These are phyloP conservation scores for Lithophane socia DNA, from an alignment of 2,888 invertebrate species.

Conservation along the genomic window DNA sequence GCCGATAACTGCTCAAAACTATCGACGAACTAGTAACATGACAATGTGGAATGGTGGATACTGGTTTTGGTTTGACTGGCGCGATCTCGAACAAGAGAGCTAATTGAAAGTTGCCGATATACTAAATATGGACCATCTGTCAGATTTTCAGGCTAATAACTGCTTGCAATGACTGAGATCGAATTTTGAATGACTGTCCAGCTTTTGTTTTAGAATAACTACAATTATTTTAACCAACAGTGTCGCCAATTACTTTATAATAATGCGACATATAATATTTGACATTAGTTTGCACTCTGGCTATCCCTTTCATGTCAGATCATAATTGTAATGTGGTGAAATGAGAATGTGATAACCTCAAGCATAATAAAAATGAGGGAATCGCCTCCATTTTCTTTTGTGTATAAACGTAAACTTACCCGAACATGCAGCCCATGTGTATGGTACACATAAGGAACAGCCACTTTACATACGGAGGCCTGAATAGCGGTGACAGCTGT, in stretches of 20 bases:
- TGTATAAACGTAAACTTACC: constrained; percentile 67
- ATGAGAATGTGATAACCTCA: neutral
- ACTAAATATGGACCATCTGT: neutral
- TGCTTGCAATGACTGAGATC: neutral
- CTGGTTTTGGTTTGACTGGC: neutral
- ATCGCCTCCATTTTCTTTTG: neutral
- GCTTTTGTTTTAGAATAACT: neutral
- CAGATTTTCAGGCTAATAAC: neutral
- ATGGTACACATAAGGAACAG: constrained; percentile 91
- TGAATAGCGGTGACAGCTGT: constrained; percentile 92
- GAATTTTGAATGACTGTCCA: neutral
- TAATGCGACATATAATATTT: neutral
- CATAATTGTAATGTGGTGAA: neutral
- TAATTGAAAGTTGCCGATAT: neutral
- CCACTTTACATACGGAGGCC: constrained; percentile 90
- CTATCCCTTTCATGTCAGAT: neutral
- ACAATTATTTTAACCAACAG: neutral
- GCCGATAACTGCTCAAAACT: constrained; percentile 27
- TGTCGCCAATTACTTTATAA: neutral
- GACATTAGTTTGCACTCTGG: too few species aligned
- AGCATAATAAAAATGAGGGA: neutral
- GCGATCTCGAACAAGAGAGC: neutral
- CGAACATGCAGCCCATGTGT: constrained; percentile 84
- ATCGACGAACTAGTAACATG: neutral
- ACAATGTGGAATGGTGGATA: neutral